A percentile compares a stretch with the other conserved stretches of the same genome.
Conservation (phyloP, 2,797 vertebrate species). For the Chlorospingus semifuscus region DNA sequence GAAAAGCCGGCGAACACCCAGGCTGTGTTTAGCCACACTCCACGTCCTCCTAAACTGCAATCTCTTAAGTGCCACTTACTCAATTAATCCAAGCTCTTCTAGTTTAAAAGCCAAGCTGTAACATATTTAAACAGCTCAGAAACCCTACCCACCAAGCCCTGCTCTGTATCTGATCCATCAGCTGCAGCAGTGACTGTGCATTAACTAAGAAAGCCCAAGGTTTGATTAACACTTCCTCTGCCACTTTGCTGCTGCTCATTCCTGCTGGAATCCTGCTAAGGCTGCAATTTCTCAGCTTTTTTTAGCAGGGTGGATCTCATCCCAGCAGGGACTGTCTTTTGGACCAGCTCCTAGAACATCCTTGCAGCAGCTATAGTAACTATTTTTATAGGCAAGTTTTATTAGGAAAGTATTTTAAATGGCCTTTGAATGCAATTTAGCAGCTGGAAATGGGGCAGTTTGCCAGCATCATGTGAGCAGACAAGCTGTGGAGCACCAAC, state of each 20-base stretch:
- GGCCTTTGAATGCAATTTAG: constrained; percentile 65
- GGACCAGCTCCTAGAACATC: constrained; percentile 65
- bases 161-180: constrained; percentile 27
- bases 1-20: not conserved
- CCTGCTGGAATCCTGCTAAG: not conserved
- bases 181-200: constrained; percentile 39
- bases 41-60: constrained; percentile 28
- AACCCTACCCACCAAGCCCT: constrained; percentile 5
- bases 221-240: constrained; percentile 26
- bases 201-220: not conserved
- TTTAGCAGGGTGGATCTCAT: constrained; percentile 50
- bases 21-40: constrained; percentile 10
- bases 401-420: constrained; percentile 70
- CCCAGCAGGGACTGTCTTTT: constrained; percentile 51
- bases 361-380: constrained; percentile 57
- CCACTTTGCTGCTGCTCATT: not conserved
- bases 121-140: constrained; percentile 26
- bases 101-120: constrained; percentile 30
- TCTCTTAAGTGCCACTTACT: constrained; percentile 58
- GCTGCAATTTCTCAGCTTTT: constrained; percentile 43
- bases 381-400: constrained; percentile 67
- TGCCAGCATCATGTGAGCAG: constrained; percentile 53
- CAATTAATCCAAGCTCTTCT: constrained; percentile 57
- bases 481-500: constrained; percentile 43
- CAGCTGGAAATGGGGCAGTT: constrained; percentile 58